Evolutionary conservation across 2,888 invertebrate genomes (phyloP), one percentile per base, ranked within the genome.

Genomic region (Theodoxus fluviatilis): DNA sequence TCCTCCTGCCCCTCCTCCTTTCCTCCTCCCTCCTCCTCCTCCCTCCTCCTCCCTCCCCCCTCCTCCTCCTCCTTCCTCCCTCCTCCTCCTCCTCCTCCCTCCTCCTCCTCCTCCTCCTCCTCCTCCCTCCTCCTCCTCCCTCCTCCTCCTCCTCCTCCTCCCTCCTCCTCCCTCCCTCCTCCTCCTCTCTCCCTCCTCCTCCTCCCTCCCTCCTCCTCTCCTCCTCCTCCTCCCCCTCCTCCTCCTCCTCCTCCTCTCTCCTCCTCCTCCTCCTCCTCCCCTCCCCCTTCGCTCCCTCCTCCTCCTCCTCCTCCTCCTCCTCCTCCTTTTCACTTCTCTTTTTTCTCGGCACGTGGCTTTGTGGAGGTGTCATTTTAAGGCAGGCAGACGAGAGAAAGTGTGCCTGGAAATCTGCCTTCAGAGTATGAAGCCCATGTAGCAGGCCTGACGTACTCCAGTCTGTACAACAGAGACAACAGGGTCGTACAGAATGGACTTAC

Each of bases 251-350:
- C 12, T 61, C 35, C 25, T 33, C 15, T 22, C 22, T 15, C 25
- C 15, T 61, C 35, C 22, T 25, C 25, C 15, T 61, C 35, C 12
- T 33, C 15, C 35, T 61, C 63, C 33, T 33, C 33, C 35, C 25
- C 35, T 33, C 63, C 12, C 22, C 25, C 33, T 22, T 38, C 37
- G 6, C 31, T 37, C 18, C 12, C 18, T 35, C 3, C 28, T n/a
- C 64, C 25, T 31, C 31, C 64, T 64, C 37, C 37, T 64, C 28
- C 3, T 31, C 37, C 64, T 64, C 38, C 22, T 31, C 22, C 64
- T 64, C 38, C 31, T 31, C 37, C 37, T 35, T 12, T 64, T 38
- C 7, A n/a, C 22, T 35, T n/a, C 38, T 64, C 38, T 9, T n/a
- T n/a, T 37, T 35, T 37, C 37, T 37, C n/a, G 40, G n/a, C 25